Percentiles rank a stretch among this genome's conserved stretches.
These are phyloP conservation scores for Melikaiella ostensackeni DNA, from an alignment of 2,888 invertebrate genomes.

Conservation along the genomic window DNA sequence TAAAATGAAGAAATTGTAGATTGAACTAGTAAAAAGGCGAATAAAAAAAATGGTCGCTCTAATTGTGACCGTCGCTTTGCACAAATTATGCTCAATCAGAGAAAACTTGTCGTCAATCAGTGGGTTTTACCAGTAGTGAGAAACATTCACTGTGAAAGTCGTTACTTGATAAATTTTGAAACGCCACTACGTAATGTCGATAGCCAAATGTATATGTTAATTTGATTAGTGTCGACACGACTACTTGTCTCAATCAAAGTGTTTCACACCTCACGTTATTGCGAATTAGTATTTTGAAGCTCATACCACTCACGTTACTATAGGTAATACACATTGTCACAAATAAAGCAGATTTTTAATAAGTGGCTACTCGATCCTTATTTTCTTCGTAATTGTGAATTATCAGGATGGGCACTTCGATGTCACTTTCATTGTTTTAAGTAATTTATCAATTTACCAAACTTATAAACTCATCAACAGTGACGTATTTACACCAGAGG, in stretches of 20 bases:
- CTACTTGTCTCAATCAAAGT: slow-evolving; percentile 25
- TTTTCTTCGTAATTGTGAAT: not conserved
- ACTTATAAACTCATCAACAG: too few relatives aligned
- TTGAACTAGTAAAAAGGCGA: not conserved
- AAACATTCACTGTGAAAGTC: slow-evolving; percentile 16
- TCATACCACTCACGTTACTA: slow-evolving; percentile 29
- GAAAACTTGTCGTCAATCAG: slow-evolving; percentile 23
- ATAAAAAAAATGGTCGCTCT: not conserved
- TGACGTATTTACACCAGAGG: too few relatives aligned
- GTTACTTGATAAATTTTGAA: slow-evolving; percentile 16
- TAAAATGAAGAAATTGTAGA: slow-evolving; percentile 6
- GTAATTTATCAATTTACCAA: too few relatives aligned
- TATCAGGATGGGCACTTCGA: too few relatives aligned
- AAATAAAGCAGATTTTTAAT: slow-evolving; percentile 53
- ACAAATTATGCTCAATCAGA: slow-evolving; percentile 10
- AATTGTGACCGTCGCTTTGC: slow-evolving; percentile 15
- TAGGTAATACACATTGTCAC: slow-evolving; percentile 48
- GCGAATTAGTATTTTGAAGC: slow-evolving; percentile 12
- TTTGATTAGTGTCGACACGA: slow-evolving; percentile 11
- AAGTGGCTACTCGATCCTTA: slow-evolving; percentile 14
- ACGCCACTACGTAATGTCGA: slow-evolving; percentile 26
- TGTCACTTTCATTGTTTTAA: too few relatives aligned
- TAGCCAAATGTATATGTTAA: slow-evolving; percentile 24
- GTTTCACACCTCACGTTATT: slow-evolving; percentile 26
- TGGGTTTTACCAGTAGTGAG: slow-evolving; percentile 15